Base-by-base conservation (phyloP, 2,797 vertebrate species). In the Leuciscus waleckii region DNA sequence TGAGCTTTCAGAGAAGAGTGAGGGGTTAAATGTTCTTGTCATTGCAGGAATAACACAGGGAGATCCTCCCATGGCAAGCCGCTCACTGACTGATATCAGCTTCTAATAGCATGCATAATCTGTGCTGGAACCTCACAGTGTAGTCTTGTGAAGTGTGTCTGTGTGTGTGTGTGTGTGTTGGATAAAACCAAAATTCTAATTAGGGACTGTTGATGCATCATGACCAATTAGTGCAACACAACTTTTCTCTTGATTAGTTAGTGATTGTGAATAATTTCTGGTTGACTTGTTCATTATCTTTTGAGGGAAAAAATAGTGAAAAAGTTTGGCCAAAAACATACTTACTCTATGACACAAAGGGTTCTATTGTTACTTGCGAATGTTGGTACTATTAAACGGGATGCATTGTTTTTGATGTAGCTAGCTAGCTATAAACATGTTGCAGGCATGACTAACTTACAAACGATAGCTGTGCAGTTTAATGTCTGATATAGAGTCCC, bases 181-280 rank as follows among this genome's bases (percentile, higher is more conserved):
- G 13, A 21, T 9, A 5, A 26, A 39, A 51, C 23, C 17, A 32
- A 7, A 46, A 17, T 43, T 63, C 78, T 74, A 43, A 80, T 63
- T 54, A 67, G 58, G 51, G 13, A 76, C 3, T 39, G 5, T 56
- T 56, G 51, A 56, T 13, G 16, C 19, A 32, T 69, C 26, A 4
- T 35, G 39, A n/a, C 43, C 51, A 79, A 71, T 76, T 70, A 79
- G 43, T 43, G 37, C 46, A 84, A 35, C 35, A 80, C n/a, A 68
- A 41, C 41, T 71, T 74, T 77, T 74, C 41, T 5, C 37, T 26
- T 73, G 41, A 75, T 71, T 70, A 73, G 19, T 35, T 85, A 7
- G 16, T 58, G 74, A 63, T 82, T 87, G 85, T 54, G 56, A 39
- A 46, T 85, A 32, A 76, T 76, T 79, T 37, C 29, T 54, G 51